A percentile compares a stretch with the other conserved stretches of the same genome.
These are phyloP conservation scores for Holothuria glaberrima DNA, from an alignment of 35 echinoderm and acorn worm genomes.

Conservation along the genomic window DNA sequence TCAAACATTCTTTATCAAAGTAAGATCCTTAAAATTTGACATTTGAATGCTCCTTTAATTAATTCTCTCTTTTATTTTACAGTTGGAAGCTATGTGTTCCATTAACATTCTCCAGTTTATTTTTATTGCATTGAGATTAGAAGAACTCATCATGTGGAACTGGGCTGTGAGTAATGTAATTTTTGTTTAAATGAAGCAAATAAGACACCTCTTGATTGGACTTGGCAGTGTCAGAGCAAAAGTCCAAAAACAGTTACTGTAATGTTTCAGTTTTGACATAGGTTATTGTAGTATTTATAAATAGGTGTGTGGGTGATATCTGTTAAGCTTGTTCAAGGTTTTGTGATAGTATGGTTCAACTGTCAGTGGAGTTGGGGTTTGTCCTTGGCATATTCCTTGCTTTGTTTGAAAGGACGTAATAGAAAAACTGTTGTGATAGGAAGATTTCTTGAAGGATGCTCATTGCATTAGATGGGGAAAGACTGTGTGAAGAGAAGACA, in stretches of 20 bases:
- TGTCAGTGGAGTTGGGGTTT: not conserved
- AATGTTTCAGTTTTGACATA: not conserved
- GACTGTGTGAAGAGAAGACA: too few relatives aligned
- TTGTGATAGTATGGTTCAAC: too few relatives aligned
- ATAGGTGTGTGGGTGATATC: not conserved
- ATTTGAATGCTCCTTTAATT: not conserved
- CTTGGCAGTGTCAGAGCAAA: not conserved
- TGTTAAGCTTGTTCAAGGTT: too few relatives aligned
- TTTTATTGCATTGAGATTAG: conserved; percentile 91
- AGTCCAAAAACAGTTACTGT: not conserved
- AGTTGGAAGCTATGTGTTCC: conserved; percentile 97
- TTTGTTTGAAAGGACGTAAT: too few relatives aligned
- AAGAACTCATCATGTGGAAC: conserved; percentile 85
- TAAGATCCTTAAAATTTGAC: too few relatives aligned
- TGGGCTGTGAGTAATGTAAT: conserved; percentile 86
- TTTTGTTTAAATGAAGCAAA: not conserved
- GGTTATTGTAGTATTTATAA: too few relatives aligned
- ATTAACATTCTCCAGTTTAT: conserved; percentile 98
- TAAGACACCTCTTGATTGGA: too few relatives aligned
- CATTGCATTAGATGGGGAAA: too few relatives aligned
- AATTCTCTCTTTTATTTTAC: conserved; percentile 48
- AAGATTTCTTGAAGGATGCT: too few relatives aligned
- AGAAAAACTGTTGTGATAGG: too few relatives aligned
- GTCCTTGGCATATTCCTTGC: not conserved
- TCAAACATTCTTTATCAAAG: too few relatives aligned